Evolutionary conservation across 2,888 invertebrate species (phyloP), one percentile per base, ranked within the genome.

Genomic region (Gonocerus acuteangulatus): DNA sequence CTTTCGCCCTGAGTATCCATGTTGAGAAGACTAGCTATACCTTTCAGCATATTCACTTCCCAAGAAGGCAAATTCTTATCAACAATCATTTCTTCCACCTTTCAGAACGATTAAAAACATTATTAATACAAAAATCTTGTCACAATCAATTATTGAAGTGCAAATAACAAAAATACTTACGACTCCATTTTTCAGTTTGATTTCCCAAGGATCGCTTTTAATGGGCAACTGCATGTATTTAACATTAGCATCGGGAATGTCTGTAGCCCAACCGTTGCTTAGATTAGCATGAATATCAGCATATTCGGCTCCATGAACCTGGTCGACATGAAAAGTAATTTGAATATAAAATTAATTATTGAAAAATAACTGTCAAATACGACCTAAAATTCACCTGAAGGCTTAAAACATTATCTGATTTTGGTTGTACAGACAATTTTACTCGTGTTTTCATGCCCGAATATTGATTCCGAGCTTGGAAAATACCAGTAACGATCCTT

Each of bases 11-110:
- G 77, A 15, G 81, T 77, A 69, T 87, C 85, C 2, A 85, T 75
- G 74, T 87, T 87, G 52, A 87, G 75, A 69, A 84, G 80, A 68
- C 85, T 80, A 58, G 83, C 77, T 61, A 87, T 76, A 76, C 83
- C 81, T 72, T 85, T 87, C 65, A 86, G 74, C 63, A 86, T 74
- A 72, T 87, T 87, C 64, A 85, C 80, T 68, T 86, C 79, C 74
- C 83, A 80, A 60, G 82, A 79, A 18, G 79, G 74, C 1, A 82
- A 69, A 1, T 76, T 70, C 23, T 78, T 72, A 49, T 80, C 79
- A 13, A 86, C 77, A 49, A 76, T 74, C 48, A 87, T 71, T 6
- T 81, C 78, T 2, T 74, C 70, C 4, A 87, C 65, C 68, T 69
- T 39, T 3, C 58, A 58, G 27, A 2, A 39, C n/a, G n/a, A n/a